phyloP scores from a whole-genome alignment of 2,797 vertebrate species.

The Phalloptychus januarius region DNA sequence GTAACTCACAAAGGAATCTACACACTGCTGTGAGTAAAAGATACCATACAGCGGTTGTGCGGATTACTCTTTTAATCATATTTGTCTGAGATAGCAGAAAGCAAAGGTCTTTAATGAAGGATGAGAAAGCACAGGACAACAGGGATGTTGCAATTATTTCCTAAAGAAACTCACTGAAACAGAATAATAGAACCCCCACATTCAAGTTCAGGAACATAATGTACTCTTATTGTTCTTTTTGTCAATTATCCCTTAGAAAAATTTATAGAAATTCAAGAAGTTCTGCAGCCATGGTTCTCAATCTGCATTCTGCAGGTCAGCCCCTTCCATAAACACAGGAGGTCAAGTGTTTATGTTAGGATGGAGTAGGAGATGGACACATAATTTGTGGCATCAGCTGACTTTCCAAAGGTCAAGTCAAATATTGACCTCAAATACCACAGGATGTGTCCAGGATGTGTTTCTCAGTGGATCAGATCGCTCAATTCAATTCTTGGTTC shows the following conservation, averaged over 20 bases:
- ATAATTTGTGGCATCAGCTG: background rate
- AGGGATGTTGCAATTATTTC: conserved; percentile 23
- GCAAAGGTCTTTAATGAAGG: conserved; percentile 32
- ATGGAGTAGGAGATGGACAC: background rate
- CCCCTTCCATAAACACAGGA: background rate
- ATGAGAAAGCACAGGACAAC: conserved; percentile 16
- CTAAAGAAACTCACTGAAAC: background rate
- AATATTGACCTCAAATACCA: background rate
- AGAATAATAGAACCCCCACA: background rate
- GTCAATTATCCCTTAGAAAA: background rate
- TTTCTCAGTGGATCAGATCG: background rate
- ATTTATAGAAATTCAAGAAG: background rate
- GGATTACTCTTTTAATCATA: conserved; percentile 66
- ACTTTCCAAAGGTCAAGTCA: background rate
- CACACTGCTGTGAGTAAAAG: too few species aligned
- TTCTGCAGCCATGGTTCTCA: background rate
- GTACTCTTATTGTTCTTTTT: too few species aligned
- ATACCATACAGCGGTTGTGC: conserved; percentile 56
- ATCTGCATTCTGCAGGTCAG: background rate
- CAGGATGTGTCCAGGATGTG: background rate
- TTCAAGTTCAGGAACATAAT: conserved; percentile 1
- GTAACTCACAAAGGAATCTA: too few species aligned
- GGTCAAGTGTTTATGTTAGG: background rate
- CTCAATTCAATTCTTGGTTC: conserved; percentile 48
- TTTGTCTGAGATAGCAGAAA: conserved; percentile 30